These are phyloP conservation scores for Meriones psammophilus DNA, from an alignment of 2,797 vertebrate genomes.

Conservation along the genomic window DNA sequence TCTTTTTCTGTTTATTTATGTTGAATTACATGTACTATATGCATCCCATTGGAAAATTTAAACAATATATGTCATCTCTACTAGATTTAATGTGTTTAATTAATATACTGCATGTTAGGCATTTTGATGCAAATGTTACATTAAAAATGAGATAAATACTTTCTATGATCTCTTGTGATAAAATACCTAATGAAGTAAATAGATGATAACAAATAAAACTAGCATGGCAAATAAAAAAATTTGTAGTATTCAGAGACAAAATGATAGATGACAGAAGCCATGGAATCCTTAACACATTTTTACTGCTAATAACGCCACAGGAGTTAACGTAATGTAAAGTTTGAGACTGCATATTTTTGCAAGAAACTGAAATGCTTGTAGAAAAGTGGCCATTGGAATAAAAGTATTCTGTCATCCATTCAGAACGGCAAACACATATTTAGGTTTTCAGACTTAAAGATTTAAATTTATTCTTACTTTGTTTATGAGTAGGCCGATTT, in stretches of 20 bases:
- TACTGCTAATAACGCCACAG: not conserved
- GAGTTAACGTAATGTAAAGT: not conserved
- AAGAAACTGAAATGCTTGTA: not conserved
- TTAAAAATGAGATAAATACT: not conserved
- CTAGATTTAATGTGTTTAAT: not conserved
- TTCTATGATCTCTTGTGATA: not conserved
- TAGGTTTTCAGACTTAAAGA: slow-evolving; percentile 1
- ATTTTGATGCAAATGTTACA: not conserved
- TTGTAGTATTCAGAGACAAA: not conserved
- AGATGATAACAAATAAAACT: not conserved
- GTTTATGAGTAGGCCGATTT: slow-evolving; percentile 35
- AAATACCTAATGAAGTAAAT: not conserved
- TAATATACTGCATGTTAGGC: not conserved
- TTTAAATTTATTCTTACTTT: slow-evolving; percentile 41
- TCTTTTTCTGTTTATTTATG: not conserved
- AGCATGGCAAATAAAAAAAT: not conserved
- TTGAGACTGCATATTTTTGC: not conserved
- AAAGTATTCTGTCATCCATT: not conserved
- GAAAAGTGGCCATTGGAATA: not conserved
- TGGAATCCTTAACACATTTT: not conserved
- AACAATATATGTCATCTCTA: not conserved
- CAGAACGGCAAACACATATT: not conserved
- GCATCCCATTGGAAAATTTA: not conserved
- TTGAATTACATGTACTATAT: not conserved
- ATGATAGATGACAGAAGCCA: not conserved